phyloP scores from a whole-genome alignment of 2,797 vertebrate species.

The Sparidentex hasta region DNA sequence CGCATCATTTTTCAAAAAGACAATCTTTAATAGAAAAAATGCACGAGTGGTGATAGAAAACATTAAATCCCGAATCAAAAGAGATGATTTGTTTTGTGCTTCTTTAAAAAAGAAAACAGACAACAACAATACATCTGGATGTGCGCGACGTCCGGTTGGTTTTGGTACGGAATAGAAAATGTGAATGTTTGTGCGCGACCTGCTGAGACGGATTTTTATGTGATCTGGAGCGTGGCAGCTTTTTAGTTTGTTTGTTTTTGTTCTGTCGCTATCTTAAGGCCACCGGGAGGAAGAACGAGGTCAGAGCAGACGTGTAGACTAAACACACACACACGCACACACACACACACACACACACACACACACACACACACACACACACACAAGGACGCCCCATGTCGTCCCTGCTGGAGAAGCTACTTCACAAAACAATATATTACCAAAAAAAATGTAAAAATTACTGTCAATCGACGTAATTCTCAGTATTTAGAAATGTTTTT shows the following conservation, averaged over 20 bases:
- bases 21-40: slow-evolving; percentile 54
- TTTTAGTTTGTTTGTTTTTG: slow-evolving; percentile 1
- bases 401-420: not conserved
- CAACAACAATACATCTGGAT: not conserved
- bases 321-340: slow-evolving; percentile 11
- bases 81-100: slow-evolving; percentile 4
- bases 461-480: not conserved
- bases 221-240: not conserved
- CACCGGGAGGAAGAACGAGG: slow-evolving; percentile 48
- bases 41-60: slow-evolving; percentile 18
- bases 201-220: slow-evolving; percentile 5
- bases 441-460: not conserved
- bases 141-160: not conserved
- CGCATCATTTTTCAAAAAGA: slow-evolving; percentile 2
- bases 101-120: slow-evolving; percentile 26
- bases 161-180: slow-evolving; percentile 13
- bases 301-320: slow-evolving; percentile 25
- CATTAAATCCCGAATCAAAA: slow-evolving; percentile 3
- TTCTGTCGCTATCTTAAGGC: slow-evolving; percentile 60
- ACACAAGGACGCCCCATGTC: not conserved
- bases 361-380: slow-evolving; percentile 10
- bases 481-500: not conserved
- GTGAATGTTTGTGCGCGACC: not conserved
- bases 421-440: slow-evolving; percentile 8
- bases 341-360: slow-evolving; percentile 7